Evolutionary conservation across 2,113 vertebrate genomes (phyloP), one percentile per base, ranked within the genome.

Genomic region (Oncorhynchus nerka): DNA sequence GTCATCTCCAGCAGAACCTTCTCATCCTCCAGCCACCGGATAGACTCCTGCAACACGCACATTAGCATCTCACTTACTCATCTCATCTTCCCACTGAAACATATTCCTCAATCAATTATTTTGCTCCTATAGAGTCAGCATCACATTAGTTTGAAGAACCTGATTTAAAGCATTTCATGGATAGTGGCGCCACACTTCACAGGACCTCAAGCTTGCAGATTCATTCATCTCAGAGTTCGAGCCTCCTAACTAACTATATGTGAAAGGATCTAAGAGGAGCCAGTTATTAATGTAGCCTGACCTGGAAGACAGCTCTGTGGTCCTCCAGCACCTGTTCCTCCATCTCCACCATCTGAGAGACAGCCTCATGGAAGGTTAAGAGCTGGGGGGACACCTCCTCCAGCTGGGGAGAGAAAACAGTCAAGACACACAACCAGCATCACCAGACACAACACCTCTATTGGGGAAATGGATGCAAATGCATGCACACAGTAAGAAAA

Each of bases 311-410:
- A 72, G 95, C 93, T 68, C 97, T 94, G 88, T 99, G 98, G 84
- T 98, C 96, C 92, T 99, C 98, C 78, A 98, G 93, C 62, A 99
- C 96, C 84, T 99, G 96, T 78, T 99, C 98, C 88, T 99, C 98
- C 97, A 99, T 99, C 91, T 99, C 97, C 20, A 99, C 97, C 91
- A 99, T 93, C 79, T 99, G 98, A 79, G 98, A 99, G 67, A 99
- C 98, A 1, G 96, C 97, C 92, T 99, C 97, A 0, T 99, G 98
- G 85, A 99, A 99, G 84, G 95, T 97, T 79, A 99, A 98, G 82
- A 99, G 90, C 62, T 99, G 97, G 0, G 98, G 97, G 80, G 98
- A 99, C 85, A 99, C 97, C 81, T 99, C 98, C 84, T 99, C 98
- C 88, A 98, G 97, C 98, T 99, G 86, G 87, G 78, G 5, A 9